Conservation (phyloP, 2,888 invertebrate genomes). For the Synanthedon vespiformis region DNA sequence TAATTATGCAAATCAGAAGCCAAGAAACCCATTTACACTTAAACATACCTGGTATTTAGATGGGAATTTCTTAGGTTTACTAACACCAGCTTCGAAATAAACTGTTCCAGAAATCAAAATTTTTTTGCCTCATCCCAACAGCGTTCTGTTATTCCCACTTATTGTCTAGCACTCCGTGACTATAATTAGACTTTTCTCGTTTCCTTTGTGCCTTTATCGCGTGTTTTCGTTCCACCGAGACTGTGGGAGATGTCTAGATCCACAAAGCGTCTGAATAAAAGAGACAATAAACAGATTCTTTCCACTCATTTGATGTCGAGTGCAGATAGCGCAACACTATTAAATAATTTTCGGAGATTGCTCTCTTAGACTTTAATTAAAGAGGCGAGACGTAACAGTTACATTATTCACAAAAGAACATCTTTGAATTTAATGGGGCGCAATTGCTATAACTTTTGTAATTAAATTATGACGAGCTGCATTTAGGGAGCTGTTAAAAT, state of each 20-base stretch:
- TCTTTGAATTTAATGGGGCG: conserved; percentile 5
- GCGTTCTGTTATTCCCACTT: no score
- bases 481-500: no score
- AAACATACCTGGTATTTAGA: no score
- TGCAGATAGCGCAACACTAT: conserved; percentile 11
- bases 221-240: neutral
- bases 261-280: neutral
- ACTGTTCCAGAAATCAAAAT: no score
- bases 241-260: neutral
- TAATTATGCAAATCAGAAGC: no score
- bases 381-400: conserved; percentile 18
- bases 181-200: neutral
- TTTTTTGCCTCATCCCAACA: no score
- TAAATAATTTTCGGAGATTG: conserved; percentile 18
- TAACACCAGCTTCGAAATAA: no score
- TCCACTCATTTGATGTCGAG: conserved; percentile 6
- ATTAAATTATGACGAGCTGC: conserved; percentile 2
- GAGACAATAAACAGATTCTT: conserved; percentile 12
- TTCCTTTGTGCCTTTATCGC: neutral
- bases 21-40: no score
- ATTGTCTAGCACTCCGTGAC: no score
- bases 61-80: no score
- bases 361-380: conserved; percentile 35
- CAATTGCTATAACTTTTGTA: conserved; percentile 1
- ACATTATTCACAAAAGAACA: conserved; percentile 15